Base-by-base conservation (phyloP, 2,113 vertebrate genomes). In the Pomatorhinus ruficollis region DNA sequence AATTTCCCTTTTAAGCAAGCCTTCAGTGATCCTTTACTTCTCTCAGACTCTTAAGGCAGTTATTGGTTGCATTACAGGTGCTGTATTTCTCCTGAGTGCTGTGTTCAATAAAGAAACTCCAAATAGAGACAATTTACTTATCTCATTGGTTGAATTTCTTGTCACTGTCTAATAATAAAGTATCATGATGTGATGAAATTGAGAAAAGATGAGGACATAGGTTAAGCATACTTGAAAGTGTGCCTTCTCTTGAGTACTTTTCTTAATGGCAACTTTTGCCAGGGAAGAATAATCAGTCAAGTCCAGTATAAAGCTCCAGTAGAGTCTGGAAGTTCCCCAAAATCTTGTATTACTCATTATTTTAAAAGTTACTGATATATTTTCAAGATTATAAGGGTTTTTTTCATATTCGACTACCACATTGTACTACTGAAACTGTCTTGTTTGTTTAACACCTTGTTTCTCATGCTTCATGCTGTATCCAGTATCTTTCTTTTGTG, bases 241-340 rank as follows among this genome's bases (percentile, higher is more conserved):
- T 6, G 2, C 3, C 15, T 4, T 52, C 6, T 49, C 13, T 68
- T 13, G 6, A 28, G 6, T 47, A 37, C 0, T 2, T 37, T 77
- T 64, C 28, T 80, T 88, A 22, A 37, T 39, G 9, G 1, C 14
- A 44, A 4, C 1, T 20, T 40, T 31, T 76, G 8, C 52, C 37
- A 61, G 56, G 35, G 20, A 74, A 78, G 3, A 56, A 13, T n/a
- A 65, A 37, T 13, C 4, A 3, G 5, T 8, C 2, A 8, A 39
- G 23, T 44, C 7, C 20, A 30, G 6, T 2, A 53, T 10, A 68
- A 44, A 25, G 3, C 15, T 60, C 28, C 10, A 64, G 8, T 1
- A 47, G 16, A 40, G 3, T 23, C 11, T 72, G 21, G 10, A 91
- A 59, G 25, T 57, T 70, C 17, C 13, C 7, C 3, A n/a, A 42